phyloP scores from a whole-genome alignment of 2,888 invertebrate species.

The Acanthosepion pharaonis region DNA sequence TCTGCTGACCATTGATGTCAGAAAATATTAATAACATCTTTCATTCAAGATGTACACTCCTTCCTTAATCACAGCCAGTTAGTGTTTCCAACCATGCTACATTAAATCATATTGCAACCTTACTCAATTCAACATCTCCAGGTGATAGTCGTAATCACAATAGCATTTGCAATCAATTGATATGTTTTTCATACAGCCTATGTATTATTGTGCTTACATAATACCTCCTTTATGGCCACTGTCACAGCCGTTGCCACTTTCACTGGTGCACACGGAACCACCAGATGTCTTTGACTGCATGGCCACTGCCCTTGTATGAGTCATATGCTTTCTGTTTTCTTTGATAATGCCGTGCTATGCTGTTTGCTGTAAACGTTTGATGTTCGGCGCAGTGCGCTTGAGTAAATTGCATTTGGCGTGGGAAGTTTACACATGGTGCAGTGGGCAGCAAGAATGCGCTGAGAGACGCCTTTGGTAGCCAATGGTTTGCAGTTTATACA shows the following conservation, averaged over 20 bases:
- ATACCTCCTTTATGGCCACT: not conserved
- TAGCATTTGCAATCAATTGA: not conserved
- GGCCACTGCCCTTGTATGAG: not conserved
- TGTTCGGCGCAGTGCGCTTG: not conserved
- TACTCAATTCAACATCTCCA: not conserved
- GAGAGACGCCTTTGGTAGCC: not conserved
- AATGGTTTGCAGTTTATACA: conserved; percentile 2
- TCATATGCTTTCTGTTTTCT: not conserved
- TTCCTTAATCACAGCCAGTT: not conserved
- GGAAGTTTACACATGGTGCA: conserved; percentile 14
- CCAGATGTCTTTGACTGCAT: conserved; percentile 1
- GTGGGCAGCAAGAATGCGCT: not conserved
- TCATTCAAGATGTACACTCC: not conserved
- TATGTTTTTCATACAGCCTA: not conserved
- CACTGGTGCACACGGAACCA: not conserved
- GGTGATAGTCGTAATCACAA: not conserved
- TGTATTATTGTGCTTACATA: not conserved
- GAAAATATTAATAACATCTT: not conserved
- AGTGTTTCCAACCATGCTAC: not conserved
- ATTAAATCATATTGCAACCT: not conserved
- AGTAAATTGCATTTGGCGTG: not conserved
- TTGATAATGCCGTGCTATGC: conserved; percentile 1
- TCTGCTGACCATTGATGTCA: no score
- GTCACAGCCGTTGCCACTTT: not conserved
- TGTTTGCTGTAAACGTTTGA: not conserved